Evolutionary conservation across 2,888 invertebrate genomes (phyloP).

Genomic region (Drosophila mercatorum): DNA sequence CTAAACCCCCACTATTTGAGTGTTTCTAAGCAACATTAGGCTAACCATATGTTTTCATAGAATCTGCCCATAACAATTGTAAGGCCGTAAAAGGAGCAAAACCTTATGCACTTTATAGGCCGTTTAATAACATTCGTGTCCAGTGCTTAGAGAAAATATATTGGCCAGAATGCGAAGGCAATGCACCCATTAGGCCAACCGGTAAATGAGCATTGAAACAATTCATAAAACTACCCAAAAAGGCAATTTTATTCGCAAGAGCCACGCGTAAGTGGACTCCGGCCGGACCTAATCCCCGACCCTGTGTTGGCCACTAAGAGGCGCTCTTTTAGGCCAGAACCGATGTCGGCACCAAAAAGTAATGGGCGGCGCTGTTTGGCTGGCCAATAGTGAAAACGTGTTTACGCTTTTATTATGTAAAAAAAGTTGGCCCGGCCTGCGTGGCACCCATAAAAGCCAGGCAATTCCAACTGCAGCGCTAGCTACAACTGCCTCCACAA

Average conservation of each 20-base stretch:
- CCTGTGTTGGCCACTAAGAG: slow-evolving; percentile 33
- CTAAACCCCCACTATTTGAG: background rate
- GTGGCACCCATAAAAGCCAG: slow-evolving; percentile 38
- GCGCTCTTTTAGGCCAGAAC: slow-evolving; percentile 24
- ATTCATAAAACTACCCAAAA: slow-evolving; percentile 75
- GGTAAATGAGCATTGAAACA: slow-evolving; percentile 79
- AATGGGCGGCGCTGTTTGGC: slow-evolving; percentile 50
- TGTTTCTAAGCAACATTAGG: slow-evolving; percentile 6
- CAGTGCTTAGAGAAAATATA: slow-evolving; percentile 28
- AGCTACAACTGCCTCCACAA: slow-evolving; percentile 2
- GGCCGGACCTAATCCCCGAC: slow-evolving; percentile 2
- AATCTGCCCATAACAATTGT: slow-evolving; percentile 2
- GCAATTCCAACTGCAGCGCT: slow-evolving; percentile 28
- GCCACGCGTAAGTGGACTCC: slow-evolving; percentile 57
- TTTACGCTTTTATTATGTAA: slow-evolving; percentile 80
- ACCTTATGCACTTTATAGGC: slow-evolving; percentile 44
- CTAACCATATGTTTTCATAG: slow-evolving; percentile 7
- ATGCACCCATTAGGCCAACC: slow-evolving; percentile 74
- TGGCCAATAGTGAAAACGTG: slow-evolving; percentile 75
- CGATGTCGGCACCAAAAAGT: slow-evolving; percentile 62
- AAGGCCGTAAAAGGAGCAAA: slow-evolving; percentile 18
- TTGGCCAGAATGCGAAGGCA: slow-evolving; percentile 50
- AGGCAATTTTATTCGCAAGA: slow-evolving; percentile 58
- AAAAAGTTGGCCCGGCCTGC: slow-evolving; percentile 33
- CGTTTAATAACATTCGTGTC: slow-evolving; percentile 39